Evolutionary conservation across 92 coral and sea anemone species (phyloP).

Genomic region (Epizoanthus fatuus): DNA sequence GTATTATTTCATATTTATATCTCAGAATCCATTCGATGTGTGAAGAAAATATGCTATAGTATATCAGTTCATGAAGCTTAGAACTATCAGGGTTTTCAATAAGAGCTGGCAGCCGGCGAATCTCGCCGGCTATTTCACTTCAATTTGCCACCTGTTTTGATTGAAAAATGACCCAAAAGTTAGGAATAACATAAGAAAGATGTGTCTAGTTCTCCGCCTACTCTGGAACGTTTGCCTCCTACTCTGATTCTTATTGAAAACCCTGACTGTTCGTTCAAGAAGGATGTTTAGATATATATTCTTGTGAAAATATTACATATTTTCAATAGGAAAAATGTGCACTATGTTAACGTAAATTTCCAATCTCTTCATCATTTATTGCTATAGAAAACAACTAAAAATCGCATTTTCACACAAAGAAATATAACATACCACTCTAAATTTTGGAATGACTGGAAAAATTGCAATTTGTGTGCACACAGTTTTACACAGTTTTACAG

Average conservation of each 20-base stretch:
- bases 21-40: slow-evolving; percentile 7
- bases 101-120: neutral
- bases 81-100: slow-evolving; percentile 8
- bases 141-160: slow-evolving; percentile 7
- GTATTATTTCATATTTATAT: slow-evolving; percentile 4
- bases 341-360: too few species aligned
- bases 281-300: too few species aligned
- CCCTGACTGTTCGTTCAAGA: too few species aligned
- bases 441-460: too few species aligned
- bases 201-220: neutral
- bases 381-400: too few species aligned
- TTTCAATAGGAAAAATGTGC: too few species aligned
- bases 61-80: neutral
- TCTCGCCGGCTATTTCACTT: neutral
- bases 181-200: neutral
- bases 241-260: slow-evolving; percentile 4
- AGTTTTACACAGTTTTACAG: too few species aligned
- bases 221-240: slow-evolving; percentile 6
- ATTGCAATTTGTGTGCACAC: too few species aligned
- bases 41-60: neutral
- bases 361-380: too few species aligned
- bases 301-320: too few species aligned
- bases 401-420: too few species aligned
- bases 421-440: too few species aligned
- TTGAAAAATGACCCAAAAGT: slow-evolving; percentile 5